Evolutionary conservation across 2,797 vertebrate genomes (phyloP), one percentile per base, ranked within the genome.

Genomic region (Rhynchonycteris naso): DNA sequence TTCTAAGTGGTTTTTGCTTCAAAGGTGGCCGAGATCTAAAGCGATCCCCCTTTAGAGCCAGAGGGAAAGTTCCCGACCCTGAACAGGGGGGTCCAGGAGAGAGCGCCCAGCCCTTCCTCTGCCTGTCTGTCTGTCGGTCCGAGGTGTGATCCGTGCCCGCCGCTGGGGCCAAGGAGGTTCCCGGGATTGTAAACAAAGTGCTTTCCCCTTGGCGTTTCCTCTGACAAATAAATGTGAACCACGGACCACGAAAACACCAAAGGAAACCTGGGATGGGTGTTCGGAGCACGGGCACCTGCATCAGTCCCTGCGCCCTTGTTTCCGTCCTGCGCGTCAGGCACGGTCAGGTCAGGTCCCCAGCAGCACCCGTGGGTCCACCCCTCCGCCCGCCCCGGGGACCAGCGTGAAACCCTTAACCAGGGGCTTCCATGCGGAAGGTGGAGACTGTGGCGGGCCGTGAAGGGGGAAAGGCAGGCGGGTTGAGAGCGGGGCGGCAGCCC

Each of bases 41-140:
- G 43, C 0, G 16, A 19, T 2, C 18, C 24, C 14, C 1, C 35
- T 26, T 24, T 16, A 47, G 26, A 28, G 65, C 69, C 52, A 2
- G 22, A 80, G 69, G 52, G n/a, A 30, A 47, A 19, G 1, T 21
- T 16, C 52, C 9, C 3, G 16, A 28, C 11, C 5, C 0, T 52
- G 10, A 15, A 2, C 24, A 5, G 43, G 65, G 19, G 43, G 65
- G 19, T 22, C 11, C 2, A 0, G 4, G 33, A 81, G 4, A 6
- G 9, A n/a, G 0, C 0, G 43, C 47, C 0, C 0, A 2, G 22
- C 2, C 0, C 0, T 0, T 13, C 68, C 52, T 26, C 54, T 11
- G 19, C 33, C 19, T 1, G 19, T 6, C n/a, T 4, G n/a, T n/a
- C n/a, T n/a, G n/a, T n/a, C n/a, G n/a, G n/a, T n/a, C n/a, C n/a